phyloP scores from a whole-genome alignment of 2,797 vertebrate genomes.

The Helostoma temminkii region DNA sequence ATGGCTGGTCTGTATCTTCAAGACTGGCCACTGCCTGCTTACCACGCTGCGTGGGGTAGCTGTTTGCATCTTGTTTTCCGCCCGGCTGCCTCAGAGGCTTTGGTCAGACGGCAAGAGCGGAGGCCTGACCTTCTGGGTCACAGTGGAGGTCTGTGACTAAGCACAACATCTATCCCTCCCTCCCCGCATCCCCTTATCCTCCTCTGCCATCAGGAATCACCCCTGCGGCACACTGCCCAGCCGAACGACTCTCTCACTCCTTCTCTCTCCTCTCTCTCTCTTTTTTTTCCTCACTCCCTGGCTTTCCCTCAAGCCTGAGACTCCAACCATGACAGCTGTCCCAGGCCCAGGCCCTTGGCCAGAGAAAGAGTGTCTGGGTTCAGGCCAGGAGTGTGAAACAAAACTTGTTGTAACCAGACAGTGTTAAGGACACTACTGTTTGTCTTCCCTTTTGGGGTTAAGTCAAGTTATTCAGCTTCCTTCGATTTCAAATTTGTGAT shows the following conservation, averaged over 20 bases:
- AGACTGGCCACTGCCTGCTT: slow-evolving; percentile 24
- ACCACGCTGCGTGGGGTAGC: slow-evolving; percentile 41
- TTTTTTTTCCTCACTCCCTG: slow-evolving; percentile 66
- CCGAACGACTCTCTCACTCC: slow-evolving; percentile 64
- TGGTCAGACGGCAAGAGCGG: slow-evolving; percentile 70
- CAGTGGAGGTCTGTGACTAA: slow-evolving; percentile 81
- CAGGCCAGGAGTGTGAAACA: slow-evolving; percentile 70
- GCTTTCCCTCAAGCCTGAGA: slow-evolving; percentile 71
- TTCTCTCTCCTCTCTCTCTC: slow-evolving; percentile 55
- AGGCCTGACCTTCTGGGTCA: slow-evolving; percentile 80
- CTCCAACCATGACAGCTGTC: slow-evolving; percentile 78
- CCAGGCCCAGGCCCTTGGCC: slow-evolving; percentile 73
- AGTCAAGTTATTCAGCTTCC: slow-evolving; percentile 24
- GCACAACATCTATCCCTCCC: slow-evolving; percentile 71
- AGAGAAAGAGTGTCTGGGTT: slow-evolving; percentile 71
- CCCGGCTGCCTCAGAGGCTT: slow-evolving; percentile 72
- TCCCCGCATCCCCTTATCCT: slow-evolving; percentile 69
- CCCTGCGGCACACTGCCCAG: slow-evolving; percentile 70
- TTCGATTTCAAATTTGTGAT: slow-evolving; percentile 11
- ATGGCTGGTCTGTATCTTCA: slow-evolving; percentile 35
- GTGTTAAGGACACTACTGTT: slow-evolving; percentile 57
- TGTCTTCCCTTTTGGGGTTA: slow-evolving; percentile 37
- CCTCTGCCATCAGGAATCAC: slow-evolving; percentile 79
- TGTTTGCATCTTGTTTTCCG: slow-evolving; percentile 79
- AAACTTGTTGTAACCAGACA: slow-evolving; percentile 70